Evolutionary conservation across 2,113 vertebrate genomes (phyloP).

Genomic region (Prionailurus bengalensis): DNA sequence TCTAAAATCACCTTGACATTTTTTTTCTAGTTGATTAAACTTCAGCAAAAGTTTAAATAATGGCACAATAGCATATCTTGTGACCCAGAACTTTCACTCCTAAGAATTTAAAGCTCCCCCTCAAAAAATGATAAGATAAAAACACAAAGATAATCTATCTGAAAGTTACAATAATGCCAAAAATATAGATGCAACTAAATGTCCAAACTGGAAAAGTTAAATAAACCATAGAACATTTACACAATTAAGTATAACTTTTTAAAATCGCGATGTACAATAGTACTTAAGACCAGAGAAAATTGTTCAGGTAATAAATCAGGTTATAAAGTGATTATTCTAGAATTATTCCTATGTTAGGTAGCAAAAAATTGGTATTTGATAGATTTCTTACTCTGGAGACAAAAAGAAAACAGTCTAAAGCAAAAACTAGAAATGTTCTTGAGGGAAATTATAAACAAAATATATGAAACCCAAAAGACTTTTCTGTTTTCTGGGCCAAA

Average conservation of each 20-base stretch:
- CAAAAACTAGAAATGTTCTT: background rate
- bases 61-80: background rate
- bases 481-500: background rate
- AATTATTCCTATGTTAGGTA: background rate
- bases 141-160: background rate
- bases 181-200: background rate
- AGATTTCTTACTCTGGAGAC: background rate
- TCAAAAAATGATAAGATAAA: background rate
- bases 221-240: background rate
- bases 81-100: background rate
- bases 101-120: background rate
- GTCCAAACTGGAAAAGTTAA: background rate
- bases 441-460: background rate
- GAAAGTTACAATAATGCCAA: background rate
- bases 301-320: background rate
- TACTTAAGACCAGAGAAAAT: background rate
- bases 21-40: constrained; percentile 59
- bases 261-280: background rate
- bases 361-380: background rate
- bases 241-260: background rate
- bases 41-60: constrained; percentile 60
- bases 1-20: constrained; percentile 67
- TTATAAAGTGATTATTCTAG: background rate
- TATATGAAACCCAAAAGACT: background rate
- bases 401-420: background rate